phyloP scores from a whole-genome alignment of 1,140 invertebrate species.

The Penaeus vannamei region DNA sequence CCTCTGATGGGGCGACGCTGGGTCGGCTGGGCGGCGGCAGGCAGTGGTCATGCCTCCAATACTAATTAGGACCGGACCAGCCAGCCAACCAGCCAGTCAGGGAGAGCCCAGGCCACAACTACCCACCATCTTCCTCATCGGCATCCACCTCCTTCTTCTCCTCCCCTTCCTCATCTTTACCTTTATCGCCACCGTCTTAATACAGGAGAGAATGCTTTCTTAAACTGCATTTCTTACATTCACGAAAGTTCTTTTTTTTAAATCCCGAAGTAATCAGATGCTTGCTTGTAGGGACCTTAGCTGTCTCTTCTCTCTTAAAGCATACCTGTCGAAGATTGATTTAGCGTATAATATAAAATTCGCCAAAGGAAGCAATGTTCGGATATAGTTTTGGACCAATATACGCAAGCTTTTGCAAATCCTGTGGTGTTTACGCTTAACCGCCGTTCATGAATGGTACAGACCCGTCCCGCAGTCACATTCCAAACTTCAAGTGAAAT shows the following conservation, averaged over 20 bases:
- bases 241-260: too few relatives aligned
- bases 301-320: neutral
- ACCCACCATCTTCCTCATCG: conserved; percentile 5
- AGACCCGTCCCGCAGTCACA: conserved; percentile 31
- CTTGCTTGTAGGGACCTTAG: too few relatives aligned
- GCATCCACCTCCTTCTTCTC: conserved; percentile 9
- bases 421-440: too few relatives aligned
- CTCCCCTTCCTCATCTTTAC: conserved; percentile 9
- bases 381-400: too few relatives aligned
- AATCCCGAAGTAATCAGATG: too few relatives aligned
- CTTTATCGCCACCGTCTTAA: conserved; percentile 3
- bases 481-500: conserved; percentile 32
- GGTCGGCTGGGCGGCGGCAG: conserved; percentile 57
- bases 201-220: neutral
- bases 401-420: too few relatives aligned
- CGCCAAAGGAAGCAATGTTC: too few relatives aligned
- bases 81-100: conserved; percentile 37
- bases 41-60: conserved; percentile 65
- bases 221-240: too few relatives aligned
- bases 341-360: too few relatives aligned
- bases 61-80: conserved; percentile 61
- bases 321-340: too few relatives aligned
- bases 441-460: conserved; percentile 10
- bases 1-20: conserved; percentile 47
- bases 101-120: neutral